Evolutionary conservation across 1,140 invertebrate genomes (phyloP), one percentile per base, ranked within the genome.

Genomic region (Mesaphorura yosii): DNA sequence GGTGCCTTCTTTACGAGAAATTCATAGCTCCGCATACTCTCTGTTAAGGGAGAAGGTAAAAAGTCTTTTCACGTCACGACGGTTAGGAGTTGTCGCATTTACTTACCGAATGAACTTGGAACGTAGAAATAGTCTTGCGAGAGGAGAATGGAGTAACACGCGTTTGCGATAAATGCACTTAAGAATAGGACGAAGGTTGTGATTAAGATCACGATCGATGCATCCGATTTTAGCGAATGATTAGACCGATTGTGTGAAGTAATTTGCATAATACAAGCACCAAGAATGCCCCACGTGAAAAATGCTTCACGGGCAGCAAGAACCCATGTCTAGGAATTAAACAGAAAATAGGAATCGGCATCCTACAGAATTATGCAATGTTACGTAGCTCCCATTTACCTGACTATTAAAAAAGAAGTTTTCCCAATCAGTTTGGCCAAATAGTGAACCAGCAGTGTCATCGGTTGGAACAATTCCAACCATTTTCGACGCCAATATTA

Each of bases 261-360:
- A 57, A 81, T 78, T 74, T 82, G 86, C 79, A 84, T 88, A 45
- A 84, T 76, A 42, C 86, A 85, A 2, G 85, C 81, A 1, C 87
- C 86, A n/a, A 90, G 70, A 1, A 91, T 66, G 10, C 86, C 86
- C 89, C 88, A 93, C 0, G 87, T 90, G 22, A 90, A 74, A 66
- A 92, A 91, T 1, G 81, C 80, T 71, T 92, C 88, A 65, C 86
- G 80, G 1, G 84, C 82, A 1, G 89, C 89, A 1, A 86, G 83
- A 10, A 85, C 73, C 89, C 89, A 93, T 56, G 83, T 83, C 78
- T 19, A 37, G 25, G 14, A 15, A 48, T 14, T 27, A 27, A 15
- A 49, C 17, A 25, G 44, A 41, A 39, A 29, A 23, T 25, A 29
- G 6, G 26, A 51, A n/a, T n/a, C n/a, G n/a, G n/a, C n/a, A n/a